Evolutionary conservation across 2,888 invertebrate species (phyloP), one percentile per base, ranked within the genome.

Genomic region (Caenorhabditis doughertyi): DNA sequence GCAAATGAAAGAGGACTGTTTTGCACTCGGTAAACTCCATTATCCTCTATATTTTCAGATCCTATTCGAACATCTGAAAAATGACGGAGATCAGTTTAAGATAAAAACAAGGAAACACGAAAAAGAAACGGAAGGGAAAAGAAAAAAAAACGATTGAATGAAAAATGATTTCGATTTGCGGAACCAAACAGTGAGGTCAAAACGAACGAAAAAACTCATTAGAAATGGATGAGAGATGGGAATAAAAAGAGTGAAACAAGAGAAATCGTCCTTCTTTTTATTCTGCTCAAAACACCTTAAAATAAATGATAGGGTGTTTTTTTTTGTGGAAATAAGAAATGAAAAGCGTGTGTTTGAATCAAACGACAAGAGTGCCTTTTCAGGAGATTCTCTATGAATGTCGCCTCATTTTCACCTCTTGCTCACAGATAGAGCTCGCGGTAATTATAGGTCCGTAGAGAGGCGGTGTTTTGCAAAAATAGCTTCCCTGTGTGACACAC

Each of bases 1-100:
- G 91, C 77, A 91, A 71, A 58, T 90, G 89, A 25, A 91, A 62
- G 53, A 90, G 70, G 21, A 87, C 89, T 16, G 88, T 88, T 55
- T 85, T 88, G 64, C 90, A 90, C 23, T 88, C 81, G 65, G 84
- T 71, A 42, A 76, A 64, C 25, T 80, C 80, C 79, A 76, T 83
- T 62, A 25, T 39, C 39, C 13, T 53, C 18, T 68, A 44, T 18
- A 16, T 32, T 25, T 67, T 67, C 62, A 21, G 27, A 42, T 21
- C 67, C 72, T 73, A 72, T 79, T 64, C 62, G 56, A 47, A 49
- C 65, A 79, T 71, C 65, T 71, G 71, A 56, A 79, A 71, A 29
- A 60, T 4, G 32, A n/a, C 25, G 21, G 29, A 56, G 44, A 47
- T 47, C 44, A 47, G 18, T 47, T 60, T 71, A 56, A 32, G 32